Percentiles rank a stretch among this genome's conserved stretches.
Conservation (phyloP, 2,888 invertebrate genomes). For the Chesias legatella region DNA sequence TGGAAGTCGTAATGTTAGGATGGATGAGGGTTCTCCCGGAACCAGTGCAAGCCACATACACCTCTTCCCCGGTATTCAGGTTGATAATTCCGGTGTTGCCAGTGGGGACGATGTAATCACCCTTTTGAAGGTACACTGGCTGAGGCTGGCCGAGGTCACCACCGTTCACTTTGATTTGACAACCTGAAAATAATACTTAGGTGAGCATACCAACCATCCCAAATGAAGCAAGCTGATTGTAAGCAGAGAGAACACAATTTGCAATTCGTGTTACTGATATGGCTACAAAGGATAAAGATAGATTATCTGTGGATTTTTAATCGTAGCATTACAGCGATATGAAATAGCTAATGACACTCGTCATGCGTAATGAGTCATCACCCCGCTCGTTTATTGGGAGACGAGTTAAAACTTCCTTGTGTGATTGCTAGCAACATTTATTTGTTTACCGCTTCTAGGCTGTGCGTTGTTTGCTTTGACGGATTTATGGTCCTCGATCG, state of each 20-base stretch:
- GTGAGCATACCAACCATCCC: too few relatives aligned
- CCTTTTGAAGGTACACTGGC: conserved; percentile 76
- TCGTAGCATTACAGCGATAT: too few relatives aligned
- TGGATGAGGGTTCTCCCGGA: conserved; percentile 53
- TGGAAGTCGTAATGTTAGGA: conserved; percentile 43
- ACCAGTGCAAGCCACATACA: conserved; percentile 58
- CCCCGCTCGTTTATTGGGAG: too few relatives aligned
- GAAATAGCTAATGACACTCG: too few relatives aligned
- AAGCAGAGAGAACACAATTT: too few relatives aligned
- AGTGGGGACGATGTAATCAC: conserved; percentile 47
- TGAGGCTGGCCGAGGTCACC: conserved; percentile 80
- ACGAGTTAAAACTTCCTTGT: too few relatives aligned
- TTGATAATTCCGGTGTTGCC: conserved; percentile 55
- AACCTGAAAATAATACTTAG: conserved; percentile 48
- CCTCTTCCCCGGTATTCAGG: conserved; percentile 50
- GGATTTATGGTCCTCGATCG: conserved; percentile 44
- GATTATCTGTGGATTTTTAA: too few relatives aligned
- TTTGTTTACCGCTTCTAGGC: conserved; percentile 46
- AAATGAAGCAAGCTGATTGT: too few relatives aligned
- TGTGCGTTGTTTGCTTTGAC: conserved; percentile 35
- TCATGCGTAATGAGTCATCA: too few relatives aligned
- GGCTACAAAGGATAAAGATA: too few relatives aligned
- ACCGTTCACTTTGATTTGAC: conserved; percentile 66
- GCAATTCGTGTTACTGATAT: too few relatives aligned
- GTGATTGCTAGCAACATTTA: too few relatives aligned